phyloP scores from a whole-genome alignment of 2,113 vertebrate species.

The Pelecanus crispus region DNA sequence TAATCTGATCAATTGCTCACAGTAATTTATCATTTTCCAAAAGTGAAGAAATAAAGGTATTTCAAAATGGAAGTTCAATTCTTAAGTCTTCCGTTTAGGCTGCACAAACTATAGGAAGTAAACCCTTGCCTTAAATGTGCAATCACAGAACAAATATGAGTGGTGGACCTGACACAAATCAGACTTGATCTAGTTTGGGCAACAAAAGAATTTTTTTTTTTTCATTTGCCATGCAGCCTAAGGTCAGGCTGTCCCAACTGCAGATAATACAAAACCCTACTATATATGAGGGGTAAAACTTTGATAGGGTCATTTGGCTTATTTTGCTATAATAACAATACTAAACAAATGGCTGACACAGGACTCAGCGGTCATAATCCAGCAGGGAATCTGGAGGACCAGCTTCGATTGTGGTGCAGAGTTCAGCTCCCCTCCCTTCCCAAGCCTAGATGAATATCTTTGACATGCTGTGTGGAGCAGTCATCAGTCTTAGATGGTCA shows the following conservation, averaged over 20 bases:
- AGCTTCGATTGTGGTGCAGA: background rate
- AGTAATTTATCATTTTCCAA: background rate
- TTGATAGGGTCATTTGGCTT: background rate
- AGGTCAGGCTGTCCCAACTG: background rate
- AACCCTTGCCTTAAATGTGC: background rate
- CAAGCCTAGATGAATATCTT: background rate
- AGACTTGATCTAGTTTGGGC: background rate
- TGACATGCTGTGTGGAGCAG: background rate
- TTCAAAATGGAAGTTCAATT: background rate
- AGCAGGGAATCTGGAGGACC: background rate
- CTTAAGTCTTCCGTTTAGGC: background rate
- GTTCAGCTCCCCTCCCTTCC: background rate
- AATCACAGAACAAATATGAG: background rate
- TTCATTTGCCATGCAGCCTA: background rate
- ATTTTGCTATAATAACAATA: background rate
- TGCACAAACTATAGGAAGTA: background rate
- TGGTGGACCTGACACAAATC: background rate
- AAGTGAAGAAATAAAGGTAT: slow-evolving; percentile 11
- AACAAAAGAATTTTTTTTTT: background rate
- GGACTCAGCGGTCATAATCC: background rate
- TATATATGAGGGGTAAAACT: background rate
- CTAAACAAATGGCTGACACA: background rate
- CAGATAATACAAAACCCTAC: background rate
- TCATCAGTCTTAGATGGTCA: background rate
- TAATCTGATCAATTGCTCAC: slow-evolving; percentile 23